Evolutionary conservation across 1,140 invertebrate species (phyloP).

Genomic region (Trypoxylus dichotomus): DNA sequence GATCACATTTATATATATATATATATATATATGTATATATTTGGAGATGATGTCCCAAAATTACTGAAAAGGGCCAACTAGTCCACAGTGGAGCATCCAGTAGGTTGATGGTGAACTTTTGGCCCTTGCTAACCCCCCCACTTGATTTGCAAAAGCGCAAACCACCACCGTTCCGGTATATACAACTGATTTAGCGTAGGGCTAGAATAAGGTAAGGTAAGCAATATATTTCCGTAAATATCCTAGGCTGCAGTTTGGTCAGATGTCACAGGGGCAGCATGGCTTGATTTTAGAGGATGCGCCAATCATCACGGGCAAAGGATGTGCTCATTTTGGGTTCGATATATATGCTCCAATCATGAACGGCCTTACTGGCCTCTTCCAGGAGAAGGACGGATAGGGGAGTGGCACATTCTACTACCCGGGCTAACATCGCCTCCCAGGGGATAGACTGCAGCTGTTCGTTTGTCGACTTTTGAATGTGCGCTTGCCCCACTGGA

Average conservation of each 20-base stretch:
- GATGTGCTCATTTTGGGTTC: slow-evolving; percentile 30
- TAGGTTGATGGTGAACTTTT: slow-evolving; percentile 21
- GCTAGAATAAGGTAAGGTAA: slow-evolving; percentile 26
- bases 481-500: slow-evolving; percentile 33
- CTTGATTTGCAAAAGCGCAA: slow-evolving; percentile 29
- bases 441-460: slow-evolving; percentile 32
- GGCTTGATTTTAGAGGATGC: slow-evolving; percentile 29
- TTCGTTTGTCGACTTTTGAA: slow-evolving; percentile 30
- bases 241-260: slow-evolving; percentile 3
- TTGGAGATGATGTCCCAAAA: neutral
- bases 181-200: slow-evolving; percentile 20
- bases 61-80: slow-evolving; percentile 26
- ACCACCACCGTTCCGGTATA: slow-evolving; percentile 1
- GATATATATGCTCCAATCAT: slow-evolving; percentile 26
- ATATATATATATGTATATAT: slow-evolving; percentile 24
- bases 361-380: slow-evolving; percentile 19
- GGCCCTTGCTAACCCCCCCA: slow-evolving; percentile 27
- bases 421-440: slow-evolving; percentile 24
- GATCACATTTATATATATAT: neutral
- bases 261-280: slow-evolving; percentile 33
- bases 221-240: slow-evolving; percentile 32
- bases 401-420: slow-evolving; percentile 29
- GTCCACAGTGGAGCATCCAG: slow-evolving; percentile 20
- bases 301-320: slow-evolving; percentile 32
- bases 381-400: slow-evolving; percentile 28